Evolutionary conservation across 2,888 invertebrate genomes (phyloP).

Genomic region (Microctonus aethiopoides): DNA sequence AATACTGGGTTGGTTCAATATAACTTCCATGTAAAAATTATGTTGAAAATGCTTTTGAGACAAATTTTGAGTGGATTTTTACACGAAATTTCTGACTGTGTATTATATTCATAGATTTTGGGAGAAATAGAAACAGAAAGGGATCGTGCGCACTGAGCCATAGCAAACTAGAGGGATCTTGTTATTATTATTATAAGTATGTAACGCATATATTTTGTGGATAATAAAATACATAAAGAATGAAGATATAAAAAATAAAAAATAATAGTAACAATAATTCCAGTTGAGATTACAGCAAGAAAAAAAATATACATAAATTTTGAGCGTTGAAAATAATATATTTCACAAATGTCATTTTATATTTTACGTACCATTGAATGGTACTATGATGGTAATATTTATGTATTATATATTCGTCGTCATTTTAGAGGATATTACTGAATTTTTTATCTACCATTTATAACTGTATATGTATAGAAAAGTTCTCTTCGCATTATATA

Average conservation of each 20-base stretch:
- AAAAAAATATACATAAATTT: not conserved
- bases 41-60: no score
- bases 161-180: constrained; percentile 5
- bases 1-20: no score
- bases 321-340: not conserved
- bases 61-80: no score
- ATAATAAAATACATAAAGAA: not conserved
- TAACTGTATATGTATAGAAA: not conserved
- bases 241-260: not conserved
- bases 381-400: constrained; percentile 4
- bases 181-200: constrained; percentile 21
- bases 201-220: not conserved
- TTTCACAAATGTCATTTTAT: constrained; percentile 25
- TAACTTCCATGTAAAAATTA: no score
- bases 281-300: not conserved
- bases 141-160: constrained; percentile 6
- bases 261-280: not conserved
- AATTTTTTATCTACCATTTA: not conserved
- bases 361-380: constrained; percentile 24
- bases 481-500: not conserved
- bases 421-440: not conserved
- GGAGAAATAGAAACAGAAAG: not conserved
- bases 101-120: not conserved
- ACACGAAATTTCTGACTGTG: no score
- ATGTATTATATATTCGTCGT: not conserved